Conservation (phyloP, 2,888 invertebrate species). For the Meghimatium bilineatum region DNA sequence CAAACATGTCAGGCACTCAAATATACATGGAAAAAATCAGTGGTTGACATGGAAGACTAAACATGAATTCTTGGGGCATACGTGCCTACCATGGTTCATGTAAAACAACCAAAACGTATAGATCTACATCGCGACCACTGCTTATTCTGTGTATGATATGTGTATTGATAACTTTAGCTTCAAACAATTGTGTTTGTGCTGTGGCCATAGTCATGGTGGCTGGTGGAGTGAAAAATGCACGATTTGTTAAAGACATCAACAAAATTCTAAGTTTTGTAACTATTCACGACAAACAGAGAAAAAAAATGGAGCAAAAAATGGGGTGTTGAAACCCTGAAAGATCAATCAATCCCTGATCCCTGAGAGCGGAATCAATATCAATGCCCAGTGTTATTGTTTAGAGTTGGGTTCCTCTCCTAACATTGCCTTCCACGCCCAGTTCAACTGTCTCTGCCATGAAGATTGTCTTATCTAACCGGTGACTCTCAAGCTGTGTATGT, state of each 20-base stretch:
- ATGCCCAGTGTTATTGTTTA: constrained; percentile 14
- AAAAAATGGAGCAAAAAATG: background rate
- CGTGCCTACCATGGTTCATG: too few relatives aligned
- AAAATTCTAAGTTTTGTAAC: too few relatives aligned
- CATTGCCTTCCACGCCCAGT: background rate
- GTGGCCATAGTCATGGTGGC: background rate
- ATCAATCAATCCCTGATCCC: constrained; percentile 36
- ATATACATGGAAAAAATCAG: too few relatives aligned
- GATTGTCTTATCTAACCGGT: background rate
- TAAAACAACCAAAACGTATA: too few relatives aligned
- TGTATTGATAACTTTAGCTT: background rate
- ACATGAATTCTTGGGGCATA: too few relatives aligned
- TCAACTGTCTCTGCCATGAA: background rate
- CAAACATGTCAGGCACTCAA: too few relatives aligned
- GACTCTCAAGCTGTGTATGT: background rate
- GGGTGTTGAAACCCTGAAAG: constrained; percentile 10
- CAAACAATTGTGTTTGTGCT: background rate
- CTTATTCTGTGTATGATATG: background rate
- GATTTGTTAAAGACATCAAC: too few relatives aligned
- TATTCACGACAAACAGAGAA: background rate
- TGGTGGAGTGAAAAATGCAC: background rate
- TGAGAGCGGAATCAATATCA: background rate
- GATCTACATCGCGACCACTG: background rate
- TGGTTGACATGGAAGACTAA: too few relatives aligned
- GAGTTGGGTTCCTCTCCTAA: background rate